Percentiles rank a stretch among this genome's conserved stretches.
phyloP scores from a whole-genome alignment of 2,113 vertebrate genomes.

The Hassar affinis region DNA sequence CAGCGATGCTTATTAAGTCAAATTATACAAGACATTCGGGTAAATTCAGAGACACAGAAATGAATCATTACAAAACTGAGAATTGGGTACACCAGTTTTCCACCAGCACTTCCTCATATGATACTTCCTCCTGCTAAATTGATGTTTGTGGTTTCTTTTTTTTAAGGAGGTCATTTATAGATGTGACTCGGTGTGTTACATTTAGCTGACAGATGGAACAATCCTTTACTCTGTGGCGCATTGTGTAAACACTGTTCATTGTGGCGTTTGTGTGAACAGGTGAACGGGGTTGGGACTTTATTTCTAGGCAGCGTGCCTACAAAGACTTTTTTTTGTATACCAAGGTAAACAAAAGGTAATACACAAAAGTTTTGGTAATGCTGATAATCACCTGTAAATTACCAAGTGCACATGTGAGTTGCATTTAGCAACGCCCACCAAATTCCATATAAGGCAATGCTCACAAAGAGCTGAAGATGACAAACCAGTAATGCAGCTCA shows the following conservation, averaged over 20 bases:
- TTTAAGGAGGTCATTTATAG: constrained; percentile 37
- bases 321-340: not conserved
- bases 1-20: not conserved
- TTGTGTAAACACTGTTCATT: not conserved
- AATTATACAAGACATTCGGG: not conserved
- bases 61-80: constrained; percentile 1
- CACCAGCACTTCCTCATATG: constrained; percentile 15
- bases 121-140: constrained; percentile 22
- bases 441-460: constrained; percentile 1
- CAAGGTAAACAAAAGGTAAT: not conserved
- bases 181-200: not conserved
- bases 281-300: not conserved
- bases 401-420: not conserved
- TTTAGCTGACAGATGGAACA: constrained; percentile 5
- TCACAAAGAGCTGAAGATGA: not conserved
- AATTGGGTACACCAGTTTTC: constrained; percentile 11
- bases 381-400: not conserved
- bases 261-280: constrained; percentile 1
- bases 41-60: not conserved
- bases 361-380: not conserved
- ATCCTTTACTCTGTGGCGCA: not conserved
- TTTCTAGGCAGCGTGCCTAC: not conserved
- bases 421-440: not conserved
- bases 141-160: not conserved
- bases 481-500: not conserved